Evolutionary conservation across 2,113 vertebrate genomes (phyloP).

Genomic region (Platycercus adscitus): DNA sequence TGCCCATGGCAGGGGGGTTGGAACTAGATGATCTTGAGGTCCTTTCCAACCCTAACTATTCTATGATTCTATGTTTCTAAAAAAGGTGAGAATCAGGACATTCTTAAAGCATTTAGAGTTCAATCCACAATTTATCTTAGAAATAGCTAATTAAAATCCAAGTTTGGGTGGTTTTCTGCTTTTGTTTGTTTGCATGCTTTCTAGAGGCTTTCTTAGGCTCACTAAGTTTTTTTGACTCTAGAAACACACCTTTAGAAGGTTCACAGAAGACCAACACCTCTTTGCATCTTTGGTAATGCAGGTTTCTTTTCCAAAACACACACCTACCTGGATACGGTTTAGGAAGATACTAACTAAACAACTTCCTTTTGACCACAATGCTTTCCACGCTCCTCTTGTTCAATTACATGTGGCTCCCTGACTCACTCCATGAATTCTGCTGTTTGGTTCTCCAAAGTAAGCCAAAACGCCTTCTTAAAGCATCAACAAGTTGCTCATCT

Average conservation of each 20-base stretch:
- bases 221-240: background rate
- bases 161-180: background rate
- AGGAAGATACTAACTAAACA: background rate
- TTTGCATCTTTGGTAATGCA: background rate
- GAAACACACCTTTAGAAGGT: background rate
- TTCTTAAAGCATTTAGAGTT: background rate
- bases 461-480: background rate
- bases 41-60: no score
- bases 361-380: background rate
- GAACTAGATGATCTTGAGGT: no score
- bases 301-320: background rate
- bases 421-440: background rate
- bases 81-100: background rate
- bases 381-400: background rate
- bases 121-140: background rate
- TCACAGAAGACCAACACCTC: background rate
- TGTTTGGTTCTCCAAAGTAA: background rate
- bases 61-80: background rate
- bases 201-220: background rate
- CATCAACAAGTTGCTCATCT: background rate
- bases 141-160: background rate
- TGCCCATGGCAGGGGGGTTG: no score
- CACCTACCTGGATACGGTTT: background rate
- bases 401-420: background rate
- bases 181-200: background rate